Base-by-base conservation (phyloP, 2,888 invertebrate genomes). In the Flexamia atlantica region DNA sequence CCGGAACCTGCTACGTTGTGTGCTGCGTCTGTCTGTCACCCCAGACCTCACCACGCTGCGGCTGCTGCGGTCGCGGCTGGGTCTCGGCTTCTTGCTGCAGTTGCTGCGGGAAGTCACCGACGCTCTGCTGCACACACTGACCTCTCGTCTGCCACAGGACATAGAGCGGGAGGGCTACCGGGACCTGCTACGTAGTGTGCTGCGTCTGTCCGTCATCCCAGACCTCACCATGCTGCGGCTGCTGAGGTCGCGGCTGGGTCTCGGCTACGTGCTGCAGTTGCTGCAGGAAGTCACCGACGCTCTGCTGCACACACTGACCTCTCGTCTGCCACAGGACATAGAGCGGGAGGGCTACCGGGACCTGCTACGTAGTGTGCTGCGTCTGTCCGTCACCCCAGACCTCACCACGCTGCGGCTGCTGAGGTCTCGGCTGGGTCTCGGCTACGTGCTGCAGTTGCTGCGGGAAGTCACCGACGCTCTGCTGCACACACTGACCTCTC, bases 401-500 rank as follows among this genome's bases (percentile, higher is more conserved):
- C 25, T 76, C 40, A 42, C 50, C 20, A 85, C 85, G 20, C 74
- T 85, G 20, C 60, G 79, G 14, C 64, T 84, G 36, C 74, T 87
- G 25, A 82, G 85, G 60, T 46, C 82, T 17, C 82, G 83, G 2
- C 81, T 87, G 12, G 64, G 68, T 14, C 46, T 85, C 3, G 50
- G 79, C 3, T 81, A 83, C 30, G 87, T 79, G 12, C 83, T 86
- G 14, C 46, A 23, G 20, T 46, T 83, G 28, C 60, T 83, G 40
- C 25, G 76, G 25, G 64, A 64, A 64, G 20, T 84, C 20, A 32
- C 60, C n/a, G 74, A 53, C n/a, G 23, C 53, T 1, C 46, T 85
- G 70, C 17, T 79, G 40, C 50, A 50, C 10, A 74, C 70, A 60
- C 87, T 85, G 93, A n/a, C n/a, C n/a, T n/a, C n/a, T n/a, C n/a